Base-by-base conservation (phyloP, 1,140 invertebrate species). In the Panulirus ornatus region DNA sequence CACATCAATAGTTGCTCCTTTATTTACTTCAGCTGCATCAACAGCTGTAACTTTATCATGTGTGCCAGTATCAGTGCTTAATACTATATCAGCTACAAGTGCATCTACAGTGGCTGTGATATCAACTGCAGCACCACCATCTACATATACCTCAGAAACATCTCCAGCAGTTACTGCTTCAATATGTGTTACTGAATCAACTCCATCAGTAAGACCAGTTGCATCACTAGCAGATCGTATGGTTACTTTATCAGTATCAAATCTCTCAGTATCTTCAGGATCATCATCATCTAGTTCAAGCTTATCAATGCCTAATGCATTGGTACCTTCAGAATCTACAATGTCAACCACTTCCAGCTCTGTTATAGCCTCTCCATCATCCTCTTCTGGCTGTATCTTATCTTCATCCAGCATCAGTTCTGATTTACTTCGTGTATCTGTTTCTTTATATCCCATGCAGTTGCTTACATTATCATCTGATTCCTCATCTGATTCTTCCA, bases 401-500 rank as follows among this genome's bases (percentile, higher is more conserved):
- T 63, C 86, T 38, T 70, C 76, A 19, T 34, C 27, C 19, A 30
- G 34, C 71, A 22, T 51, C 66, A 82, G 27, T 73, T 66, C 40
- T 73, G 27, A 76, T 34, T 70, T 38, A 1, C 30, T 78, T 38
- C 11, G 58, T 34, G 22, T 63, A 66, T 87, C 85, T 63, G 27
- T 44, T 5, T 38, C 75, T 78, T 30, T 44, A 76, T 40, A n/a
- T 54, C 42, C 75, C 19, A 47, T 86, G 51, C 71, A 54, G 14
- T 42, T 78, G 19, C 75, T 76, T 58, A 54, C 54, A 44, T 27
- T 87, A 22, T 87, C 85, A 66, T 87, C 85, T 40, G 85, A 87
- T 22, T 87, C 85, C 30, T 87, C 85, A 54, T 78, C 85, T 63
- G 85, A 87, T 42, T 87, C 85, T 11, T 87, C 85, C 54, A 87